Percentiles rank a stretch among this genome's conserved stretches.
phyloP scores from a whole-genome alignment of 2,888 invertebrate genomes.

The Nezara viridula region DNA sequence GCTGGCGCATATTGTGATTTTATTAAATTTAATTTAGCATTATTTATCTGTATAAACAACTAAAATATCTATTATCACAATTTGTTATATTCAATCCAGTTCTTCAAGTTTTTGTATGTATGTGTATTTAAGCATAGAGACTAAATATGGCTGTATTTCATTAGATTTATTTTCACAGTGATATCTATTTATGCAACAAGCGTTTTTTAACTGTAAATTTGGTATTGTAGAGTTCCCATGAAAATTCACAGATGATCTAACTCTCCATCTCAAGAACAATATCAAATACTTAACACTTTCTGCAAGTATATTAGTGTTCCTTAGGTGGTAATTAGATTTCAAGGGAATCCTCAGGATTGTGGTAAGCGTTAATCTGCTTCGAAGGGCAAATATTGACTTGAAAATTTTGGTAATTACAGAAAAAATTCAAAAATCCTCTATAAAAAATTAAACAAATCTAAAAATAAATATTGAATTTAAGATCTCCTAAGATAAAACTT shows the following conservation, averaged over 20 bases:
- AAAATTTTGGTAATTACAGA: too few relatives aligned
- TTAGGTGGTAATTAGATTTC: too few relatives aligned
- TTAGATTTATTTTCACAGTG: not conserved
- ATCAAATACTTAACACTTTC: too few relatives aligned
- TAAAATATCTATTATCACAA: not conserved
- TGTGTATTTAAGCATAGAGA: not conserved
- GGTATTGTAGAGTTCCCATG: not conserved
- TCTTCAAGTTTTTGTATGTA: not conserved
- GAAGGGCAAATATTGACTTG: too few relatives aligned
- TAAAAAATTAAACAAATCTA: too few relatives aligned
- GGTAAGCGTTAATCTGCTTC: too few relatives aligned
- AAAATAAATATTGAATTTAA: too few relatives aligned
- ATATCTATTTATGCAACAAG: not conserved
- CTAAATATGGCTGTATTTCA: not conserved
- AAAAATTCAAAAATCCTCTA: too few relatives aligned
- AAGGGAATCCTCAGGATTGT: too few relatives aligned
- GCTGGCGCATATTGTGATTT: too few relatives aligned
- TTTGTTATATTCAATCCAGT: not conserved
- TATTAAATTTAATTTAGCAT: not conserved
- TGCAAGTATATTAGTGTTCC: too few relatives aligned
- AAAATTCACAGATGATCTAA: not conserved
- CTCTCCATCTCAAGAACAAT: not conserved
- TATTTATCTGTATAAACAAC: not conserved
- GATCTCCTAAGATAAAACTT: too few relatives aligned
- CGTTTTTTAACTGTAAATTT: not conserved